phyloP scores from a whole-genome alignment of 2,888 invertebrate species.

The Micropterix aruncella region DNA sequence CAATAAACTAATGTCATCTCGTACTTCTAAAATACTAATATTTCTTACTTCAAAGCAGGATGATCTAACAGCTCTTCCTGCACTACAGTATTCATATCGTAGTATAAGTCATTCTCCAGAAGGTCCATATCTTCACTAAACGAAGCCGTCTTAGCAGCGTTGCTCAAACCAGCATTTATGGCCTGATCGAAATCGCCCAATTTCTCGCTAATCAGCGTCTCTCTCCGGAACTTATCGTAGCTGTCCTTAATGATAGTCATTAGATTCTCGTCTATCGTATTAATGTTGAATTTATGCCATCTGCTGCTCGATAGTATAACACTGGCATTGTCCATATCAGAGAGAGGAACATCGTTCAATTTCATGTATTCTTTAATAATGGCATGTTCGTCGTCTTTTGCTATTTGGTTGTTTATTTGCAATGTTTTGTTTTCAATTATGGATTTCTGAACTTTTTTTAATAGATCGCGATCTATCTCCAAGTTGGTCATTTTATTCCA shows the following conservation, averaged over 20 bases:
- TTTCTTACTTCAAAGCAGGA: constrained; percentile 2
- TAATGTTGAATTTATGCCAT: background rate
- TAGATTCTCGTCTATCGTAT: background rate
- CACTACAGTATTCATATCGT: too few relatives aligned
- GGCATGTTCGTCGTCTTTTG: background rate
- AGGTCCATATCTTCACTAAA: background rate
- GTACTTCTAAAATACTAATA: constrained; percentile 7
- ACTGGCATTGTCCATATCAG: background rate
- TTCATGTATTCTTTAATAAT: background rate
- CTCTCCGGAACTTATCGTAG: constrained; percentile 34
- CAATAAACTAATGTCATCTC: background rate
- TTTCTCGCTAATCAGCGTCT: constrained; percentile 31
- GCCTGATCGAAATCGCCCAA: constrained; percentile 32
- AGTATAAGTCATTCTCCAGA: constrained; percentile 13
- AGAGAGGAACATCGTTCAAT: background rate
- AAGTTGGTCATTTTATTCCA: constrained; percentile 16
- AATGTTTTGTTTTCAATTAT: constrained; percentile 24
- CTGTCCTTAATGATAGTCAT: constrained; percentile 31
- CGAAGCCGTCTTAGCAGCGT: constrained; percentile 18
- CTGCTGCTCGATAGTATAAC: background rate
- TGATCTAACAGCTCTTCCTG: background rate
- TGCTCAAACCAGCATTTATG: constrained; percentile 32
- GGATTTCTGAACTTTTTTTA: constrained; percentile 29
- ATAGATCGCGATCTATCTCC: constrained; percentile 29
- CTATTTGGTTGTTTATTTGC: background rate